Conservation (phyloP, 2,888 invertebrate genomes). For the Arctia plantaginis region DNA sequence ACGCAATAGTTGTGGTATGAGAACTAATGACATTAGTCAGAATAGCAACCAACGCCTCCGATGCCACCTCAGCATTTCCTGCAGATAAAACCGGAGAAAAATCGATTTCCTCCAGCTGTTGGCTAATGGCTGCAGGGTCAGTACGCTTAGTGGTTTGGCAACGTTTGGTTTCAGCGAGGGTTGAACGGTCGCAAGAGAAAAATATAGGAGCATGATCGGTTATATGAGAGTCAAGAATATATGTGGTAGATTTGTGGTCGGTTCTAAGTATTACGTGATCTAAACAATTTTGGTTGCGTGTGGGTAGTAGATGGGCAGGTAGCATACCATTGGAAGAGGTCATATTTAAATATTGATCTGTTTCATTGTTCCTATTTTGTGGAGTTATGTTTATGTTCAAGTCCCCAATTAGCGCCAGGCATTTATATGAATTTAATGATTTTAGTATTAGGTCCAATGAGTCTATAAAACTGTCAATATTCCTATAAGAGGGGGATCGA, state of each 20-base stretch:
- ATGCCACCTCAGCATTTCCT: neutral
- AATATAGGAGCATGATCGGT: constrained; percentile 9
- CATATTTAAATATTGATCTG: neutral
- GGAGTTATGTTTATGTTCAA: neutral
- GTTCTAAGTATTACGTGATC: neutral
- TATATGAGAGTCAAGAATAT: neutral
- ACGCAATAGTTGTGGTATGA: neutral
- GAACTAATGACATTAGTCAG: neutral
- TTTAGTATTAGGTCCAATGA: neutral
- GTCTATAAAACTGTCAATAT: neutral
- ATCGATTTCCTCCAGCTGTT: neutral
- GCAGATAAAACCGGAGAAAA: neutral
- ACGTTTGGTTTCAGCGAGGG: neutral
- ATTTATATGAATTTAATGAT: neutral
- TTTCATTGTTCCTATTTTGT: neutral
- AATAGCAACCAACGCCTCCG: neutral
- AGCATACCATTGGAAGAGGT: neutral
- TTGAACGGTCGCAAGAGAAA: neutral
- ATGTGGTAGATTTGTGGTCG: neutral
- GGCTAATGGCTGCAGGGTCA: neutral
- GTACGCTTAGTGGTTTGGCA: neutral
- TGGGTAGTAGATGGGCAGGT: neutral
- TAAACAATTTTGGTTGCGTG: neutral
- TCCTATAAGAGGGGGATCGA: neutral
- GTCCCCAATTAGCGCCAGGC: neutral